phyloP scores from a whole-genome alignment of 2,113 vertebrate species.

The Heterotis niloticus region DNA sequence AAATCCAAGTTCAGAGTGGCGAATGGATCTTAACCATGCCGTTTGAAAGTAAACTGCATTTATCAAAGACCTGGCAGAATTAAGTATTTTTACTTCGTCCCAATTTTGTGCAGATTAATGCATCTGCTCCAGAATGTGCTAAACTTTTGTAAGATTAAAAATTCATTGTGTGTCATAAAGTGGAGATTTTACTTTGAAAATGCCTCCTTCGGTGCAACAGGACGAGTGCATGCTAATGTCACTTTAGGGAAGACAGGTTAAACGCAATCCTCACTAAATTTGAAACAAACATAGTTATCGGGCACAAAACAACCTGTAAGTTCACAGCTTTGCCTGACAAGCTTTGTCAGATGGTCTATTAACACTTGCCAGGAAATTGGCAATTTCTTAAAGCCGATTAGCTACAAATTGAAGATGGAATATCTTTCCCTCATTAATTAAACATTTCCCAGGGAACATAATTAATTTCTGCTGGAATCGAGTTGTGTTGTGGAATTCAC shows the following conservation, averaged over 20 bases:
- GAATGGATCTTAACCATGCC: background rate
- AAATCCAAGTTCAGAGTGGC: background rate
- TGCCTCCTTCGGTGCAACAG: conserved; percentile 52
- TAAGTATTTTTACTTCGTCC: conserved; percentile 8
- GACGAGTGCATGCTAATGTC: conserved; percentile 66
- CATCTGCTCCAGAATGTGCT: conserved; percentile 60
- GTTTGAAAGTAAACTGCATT: background rate
- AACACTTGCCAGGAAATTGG: conserved; percentile 52
- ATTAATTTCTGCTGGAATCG: conserved; percentile 43
- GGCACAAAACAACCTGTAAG: conserved; percentile 53
- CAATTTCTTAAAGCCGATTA: conserved; percentile 59
- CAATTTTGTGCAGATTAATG: conserved; percentile 62
- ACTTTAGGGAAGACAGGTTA: conserved; percentile 63
- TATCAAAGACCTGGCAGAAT: background rate
- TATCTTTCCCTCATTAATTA: conserved; percentile 52
- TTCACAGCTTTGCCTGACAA: conserved; percentile 34
- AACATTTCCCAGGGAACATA: conserved; percentile 38
- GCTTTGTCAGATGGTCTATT: conserved; percentile 39
- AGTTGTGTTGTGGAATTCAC: conserved; percentile 30
- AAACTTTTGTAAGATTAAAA: conserved; percentile 59
- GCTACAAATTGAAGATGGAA: conserved; percentile 52
- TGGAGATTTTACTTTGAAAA: conserved; percentile 67
- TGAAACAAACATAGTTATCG: conserved; percentile 68
- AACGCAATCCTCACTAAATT: conserved; percentile 67
- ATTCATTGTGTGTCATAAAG: conserved; percentile 65